These are phyloP conservation scores for Vidua macroura DNA, from an alignment of 2,113 vertebrate species.

Conservation along the genomic window DNA sequence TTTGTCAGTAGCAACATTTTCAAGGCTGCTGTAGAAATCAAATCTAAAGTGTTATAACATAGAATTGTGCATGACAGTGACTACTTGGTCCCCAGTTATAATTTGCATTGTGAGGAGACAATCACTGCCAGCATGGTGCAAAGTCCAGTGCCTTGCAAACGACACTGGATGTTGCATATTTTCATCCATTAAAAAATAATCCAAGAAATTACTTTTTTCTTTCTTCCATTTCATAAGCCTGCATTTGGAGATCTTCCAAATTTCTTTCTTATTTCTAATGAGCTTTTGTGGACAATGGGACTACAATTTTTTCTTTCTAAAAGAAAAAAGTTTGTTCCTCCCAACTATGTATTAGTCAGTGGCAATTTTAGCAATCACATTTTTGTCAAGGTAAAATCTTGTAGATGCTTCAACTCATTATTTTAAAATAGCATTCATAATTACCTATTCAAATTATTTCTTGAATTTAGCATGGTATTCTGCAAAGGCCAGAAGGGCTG, in stretches of 20 bases:
- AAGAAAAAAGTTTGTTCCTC: neutral
- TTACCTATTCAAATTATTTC: slow-evolving; percentile 30
- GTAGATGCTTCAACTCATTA: neutral
- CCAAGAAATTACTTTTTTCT: neutral
- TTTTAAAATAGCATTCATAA: slow-evolving; percentile 37
- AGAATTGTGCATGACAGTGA: neutral
- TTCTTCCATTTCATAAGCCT: neutral
- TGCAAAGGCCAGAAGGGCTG: slow-evolving; percentile 37
- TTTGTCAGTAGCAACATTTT: neutral
- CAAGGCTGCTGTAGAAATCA: neutral
- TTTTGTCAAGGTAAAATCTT: slow-evolving; percentile 26
- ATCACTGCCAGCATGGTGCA: neutral
- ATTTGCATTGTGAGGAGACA: neutral
- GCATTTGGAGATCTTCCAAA: neutral
- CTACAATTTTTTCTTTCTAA: neutral
- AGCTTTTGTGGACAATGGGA: neutral
- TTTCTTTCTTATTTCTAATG: neutral
- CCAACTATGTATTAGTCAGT: neutral
- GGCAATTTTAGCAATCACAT: neutral
- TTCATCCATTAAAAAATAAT: neutral
- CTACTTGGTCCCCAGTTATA: neutral
- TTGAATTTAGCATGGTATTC: neutral
- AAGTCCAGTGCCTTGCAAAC: neutral
- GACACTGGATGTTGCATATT: neutral
- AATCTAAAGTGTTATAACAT: neutral